These are phyloP conservation scores for Lithophane semibrunnea DNA, from an alignment of 2,888 invertebrate species.

Conservation along the genomic window DNA sequence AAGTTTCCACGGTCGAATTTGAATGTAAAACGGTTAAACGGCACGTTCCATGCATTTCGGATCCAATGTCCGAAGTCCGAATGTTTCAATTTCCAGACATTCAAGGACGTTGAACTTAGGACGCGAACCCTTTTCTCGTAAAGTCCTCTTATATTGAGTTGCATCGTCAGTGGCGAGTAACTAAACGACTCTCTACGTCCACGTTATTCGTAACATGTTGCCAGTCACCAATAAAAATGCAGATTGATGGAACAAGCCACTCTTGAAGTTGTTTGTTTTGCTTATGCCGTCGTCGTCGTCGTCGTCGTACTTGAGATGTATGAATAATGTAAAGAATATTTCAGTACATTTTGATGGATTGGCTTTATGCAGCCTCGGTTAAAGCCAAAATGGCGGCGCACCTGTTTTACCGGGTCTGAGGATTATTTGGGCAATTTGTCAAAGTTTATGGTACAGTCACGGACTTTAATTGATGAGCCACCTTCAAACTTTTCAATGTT, in stretches of 20 bases:
- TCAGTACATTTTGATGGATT: constrained; percentile 37
- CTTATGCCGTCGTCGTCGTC: no score
- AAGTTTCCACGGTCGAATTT: constrained; percentile 33
- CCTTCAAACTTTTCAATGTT: no score
- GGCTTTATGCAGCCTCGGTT: constrained; percentile 15
- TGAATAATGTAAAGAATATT: constrained; percentile 43
- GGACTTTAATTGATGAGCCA: no score
- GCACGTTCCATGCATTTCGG: constrained; percentile 40
- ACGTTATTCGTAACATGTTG: constrained; percentile 35
- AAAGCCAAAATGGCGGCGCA: constrained; percentile 15
- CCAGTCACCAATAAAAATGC: constrained; percentile 47
- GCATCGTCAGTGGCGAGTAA: constrained; percentile 43
- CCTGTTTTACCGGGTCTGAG: constrained; percentile 13
- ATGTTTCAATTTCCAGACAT: constrained; percentile 54
- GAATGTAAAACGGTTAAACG: constrained; percentile 29
- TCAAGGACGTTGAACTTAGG: constrained; percentile 13
- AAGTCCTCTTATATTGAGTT: constrained; percentile 47
- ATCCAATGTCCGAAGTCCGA: neutral
- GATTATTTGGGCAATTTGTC: constrained; percentile 32
- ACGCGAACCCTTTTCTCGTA: constrained; percentile 50
- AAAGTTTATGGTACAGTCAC: constrained; percentile 12
- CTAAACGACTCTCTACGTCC: constrained; percentile 27
- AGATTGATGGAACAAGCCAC: constrained; percentile 35
- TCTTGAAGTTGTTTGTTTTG: constrained; percentile 41
- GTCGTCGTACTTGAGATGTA: constrained; percentile 17